These are phyloP conservation scores for Actinopyga echinites DNA, from an alignment of 53 echinoderm and acorn worm species.

Conservation along the genomic window DNA sequence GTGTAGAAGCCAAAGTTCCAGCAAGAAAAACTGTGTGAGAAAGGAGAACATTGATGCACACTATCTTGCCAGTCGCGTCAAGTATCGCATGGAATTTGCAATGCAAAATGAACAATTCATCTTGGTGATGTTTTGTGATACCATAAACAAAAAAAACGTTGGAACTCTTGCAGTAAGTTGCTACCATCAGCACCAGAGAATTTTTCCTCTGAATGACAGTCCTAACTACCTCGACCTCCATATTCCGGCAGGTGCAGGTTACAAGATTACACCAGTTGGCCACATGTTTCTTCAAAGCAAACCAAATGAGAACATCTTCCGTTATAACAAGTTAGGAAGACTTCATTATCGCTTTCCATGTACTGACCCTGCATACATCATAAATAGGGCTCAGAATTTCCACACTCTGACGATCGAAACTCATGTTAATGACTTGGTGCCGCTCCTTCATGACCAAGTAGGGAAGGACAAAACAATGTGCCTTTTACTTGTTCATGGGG, in stretches of 20 bases:
- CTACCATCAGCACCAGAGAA: conserved; percentile 40
- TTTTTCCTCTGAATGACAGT: conserved; percentile 33
- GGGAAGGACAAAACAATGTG: conserved; percentile 21
- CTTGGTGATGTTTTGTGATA: neutral
- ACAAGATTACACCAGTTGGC: conserved; percentile 45
- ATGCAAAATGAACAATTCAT: neutral
- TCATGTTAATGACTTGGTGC: conserved; percentile 52
- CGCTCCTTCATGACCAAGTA: no score
- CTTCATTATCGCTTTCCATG: neutral
- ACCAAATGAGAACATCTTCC: neutral
- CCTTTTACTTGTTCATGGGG: conserved; percentile 13
- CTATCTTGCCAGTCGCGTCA: neutral
- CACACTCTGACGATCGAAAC: conserved; percentile 5
- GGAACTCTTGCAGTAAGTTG: conserved; percentile 46
- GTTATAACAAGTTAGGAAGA: conserved; percentile 15
- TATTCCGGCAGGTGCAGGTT: conserved; percentile 44
- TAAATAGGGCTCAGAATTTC: conserved; percentile 39
- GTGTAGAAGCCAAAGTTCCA: neutral
- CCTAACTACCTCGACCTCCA: conserved; percentile 58
- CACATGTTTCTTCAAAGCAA: conserved; percentile 23
- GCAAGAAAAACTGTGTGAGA: neutral
- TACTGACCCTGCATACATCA: conserved; percentile 39
- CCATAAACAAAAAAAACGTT: conserved; percentile 10
- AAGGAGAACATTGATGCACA: neutral
- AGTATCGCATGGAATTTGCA: neutral